Evolutionary conservation across 2,888 invertebrate genomes (phyloP).

Genomic region (Oscheius onirici): DNA sequence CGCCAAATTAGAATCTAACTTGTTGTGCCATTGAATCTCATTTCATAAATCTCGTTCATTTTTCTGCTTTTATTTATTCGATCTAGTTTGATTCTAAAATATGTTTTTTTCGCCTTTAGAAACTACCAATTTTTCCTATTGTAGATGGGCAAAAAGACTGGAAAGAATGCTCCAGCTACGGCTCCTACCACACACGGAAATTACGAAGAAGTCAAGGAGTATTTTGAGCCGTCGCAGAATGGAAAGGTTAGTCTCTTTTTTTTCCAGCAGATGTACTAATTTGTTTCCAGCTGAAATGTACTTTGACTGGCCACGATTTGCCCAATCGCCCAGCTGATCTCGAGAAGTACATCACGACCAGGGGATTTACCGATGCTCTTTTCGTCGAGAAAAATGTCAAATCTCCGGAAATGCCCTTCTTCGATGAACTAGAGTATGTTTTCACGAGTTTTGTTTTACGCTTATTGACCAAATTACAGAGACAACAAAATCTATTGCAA

Average conservation of each 20-base stretch:
- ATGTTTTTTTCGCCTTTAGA: not conserved
- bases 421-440: constrained; percentile 35
- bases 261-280: not conserved
- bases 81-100: not conserved
- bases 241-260: constrained; percentile 13
- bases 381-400: no score
- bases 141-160: not conserved
- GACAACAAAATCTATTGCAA: constrained; percentile 37
- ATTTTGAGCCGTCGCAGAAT: constrained; percentile 5
- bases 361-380: constrained; percentile 37
- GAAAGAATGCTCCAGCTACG: not conserved
- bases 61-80: not conserved
- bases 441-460: no score
- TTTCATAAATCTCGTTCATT: constrained; percentile 1
- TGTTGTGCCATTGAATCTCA: not conserved
- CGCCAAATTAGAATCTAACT: not conserved
- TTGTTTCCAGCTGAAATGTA: constrained; percentile 37
- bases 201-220: not conserved
- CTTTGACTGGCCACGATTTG: constrained; percentile 43
- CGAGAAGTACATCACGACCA: constrained; percentile 36
- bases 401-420: constrained; percentile 33
- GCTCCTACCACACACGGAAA: not conserved
- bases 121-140: not conserved
- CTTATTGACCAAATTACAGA: not conserved
- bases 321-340: constrained; percentile 18